Evolutionary conservation across 92 coral and sea anemone species (phyloP), one percentile per base, ranked within the genome.

Genomic region (Paramuricea clavata): DNA sequence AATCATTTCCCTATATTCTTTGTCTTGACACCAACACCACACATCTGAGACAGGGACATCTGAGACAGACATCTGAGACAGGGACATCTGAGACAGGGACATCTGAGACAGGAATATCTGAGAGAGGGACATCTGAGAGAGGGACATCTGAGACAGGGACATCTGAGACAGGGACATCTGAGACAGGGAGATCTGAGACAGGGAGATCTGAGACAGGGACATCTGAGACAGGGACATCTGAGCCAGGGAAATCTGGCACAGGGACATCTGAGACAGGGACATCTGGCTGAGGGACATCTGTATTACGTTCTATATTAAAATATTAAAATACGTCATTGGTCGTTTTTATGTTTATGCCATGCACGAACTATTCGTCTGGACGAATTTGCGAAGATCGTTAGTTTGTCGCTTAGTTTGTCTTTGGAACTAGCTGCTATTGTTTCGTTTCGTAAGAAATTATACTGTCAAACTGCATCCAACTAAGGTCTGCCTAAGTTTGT

Each of bases 21-120:
- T 83, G 17, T 47, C 89, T 61, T 76, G 65, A 28, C 89, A 86
- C 89, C 89, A 77, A 67, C 89, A 78, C 65, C 65, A 25, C 31
- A 25, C 31, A 57, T 57, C 65, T 57, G 65, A 57, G 12, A 57
- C 31, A 57, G 65, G 23, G 61, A 17, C 61, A 52, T 52, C 61
- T 52, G 61, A 52, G n/a, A 52, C 61, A 13, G 44, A 11, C 11
- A 57, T 57, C 65, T 57, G 65, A 22, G 26, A 57, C 31, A 57
- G 65, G 26, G 65, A 11, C 65, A 57, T n/a, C 65, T 57, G 65
- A n/a, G n/a, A n/a, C n/a, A n/a, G n/a, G n/a, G n/a, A n/a, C n/a
- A n/a, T n/a, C n/a, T n/a, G n/a, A n/a, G n/a, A n/a, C n/a, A n/a
- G n/a, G n/a, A n/a, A n/a, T n/a, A n/a, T n/a, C 61, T 52, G 61